Base-by-base conservation (phyloP, 2,113 vertebrate genomes). In the Sapayoa aenigma region DNA sequence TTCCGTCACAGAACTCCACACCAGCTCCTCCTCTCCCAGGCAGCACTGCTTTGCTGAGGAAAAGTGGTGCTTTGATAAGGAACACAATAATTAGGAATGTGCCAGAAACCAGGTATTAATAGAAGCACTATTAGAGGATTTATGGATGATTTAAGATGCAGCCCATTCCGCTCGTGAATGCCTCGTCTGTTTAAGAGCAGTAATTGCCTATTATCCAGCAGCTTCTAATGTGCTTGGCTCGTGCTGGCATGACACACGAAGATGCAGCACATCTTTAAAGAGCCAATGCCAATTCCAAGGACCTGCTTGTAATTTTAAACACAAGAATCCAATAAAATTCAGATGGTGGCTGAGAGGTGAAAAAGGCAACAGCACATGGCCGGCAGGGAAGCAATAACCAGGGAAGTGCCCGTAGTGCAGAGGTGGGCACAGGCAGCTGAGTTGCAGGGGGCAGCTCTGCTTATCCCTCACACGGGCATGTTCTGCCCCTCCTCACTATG, bases 131-230 rank as follows among this genome's bases (percentile, higher is more conserved):
- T 96, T 96, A 95, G 91, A 92, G 94, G 87, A 89, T 96, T 94
- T 95, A 92, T 96, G 95, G 95, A 47, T 95, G 93, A 96, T 93
- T 97, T 96, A 95, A 93, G 95, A 94, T 68, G 96, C 94, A 84
- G 96, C 96, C 77, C 89, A 67, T 94, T 92, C 87, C 3, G 79
- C 77, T 49, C 7, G 85, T 67, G 91, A 96, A 95, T 87, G 91
- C 91, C 93, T 94, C 60, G 84, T 93, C 96, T 94, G 93, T 90
- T 96, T 96, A 97, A 97, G 96, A 97, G 83, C 96, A 95, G 95
- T 97, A 97, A 97, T 97, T 97, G 96, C 96, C 94, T 94, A 94
- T 96, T 97, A 97, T 89, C 91, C 65, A 71, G 90, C 96, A 90
- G 93, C 95, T 96, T 94, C 95, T 96, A 95, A 94, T 86, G 94